Percentiles rank a stretch among this genome's conserved stretches.
Conservation (phyloP, 2,888 invertebrate species). For the Neuroscelio doddi region DNA sequence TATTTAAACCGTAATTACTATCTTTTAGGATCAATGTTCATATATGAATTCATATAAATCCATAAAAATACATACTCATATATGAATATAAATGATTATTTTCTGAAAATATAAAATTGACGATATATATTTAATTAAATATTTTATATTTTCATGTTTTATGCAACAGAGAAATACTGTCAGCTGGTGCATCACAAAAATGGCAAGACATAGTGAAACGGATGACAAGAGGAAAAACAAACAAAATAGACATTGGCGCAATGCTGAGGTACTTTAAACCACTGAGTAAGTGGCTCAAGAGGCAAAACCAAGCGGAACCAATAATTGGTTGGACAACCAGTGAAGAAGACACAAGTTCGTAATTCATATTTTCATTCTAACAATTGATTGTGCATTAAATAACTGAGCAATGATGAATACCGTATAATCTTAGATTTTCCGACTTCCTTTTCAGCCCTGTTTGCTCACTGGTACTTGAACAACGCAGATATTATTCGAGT, state of each 20-base stretch:
- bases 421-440: constrained; percentile 54
- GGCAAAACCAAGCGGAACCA: constrained; percentile 81
- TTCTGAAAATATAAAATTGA: too few relatives aligned
- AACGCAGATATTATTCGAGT: constrained; percentile 30
- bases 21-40: background rate
- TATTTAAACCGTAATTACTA: too few relatives aligned
- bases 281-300: constrained; percentile 83
- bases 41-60: too few relatives aligned
- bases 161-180: constrained; percentile 78
- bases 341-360: constrained; percentile 77
- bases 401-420: constrained; percentile 39
- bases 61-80: too few relatives aligned
- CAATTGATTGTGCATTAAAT: constrained; percentile 3
- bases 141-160: background rate
- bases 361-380: constrained; percentile 1
- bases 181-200: constrained; percentile 78
- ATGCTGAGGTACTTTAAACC: constrained; percentile 89
- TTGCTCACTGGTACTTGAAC: constrained; percentile 67
- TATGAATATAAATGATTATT: too few relatives aligned
- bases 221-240: constrained; percentile 81
- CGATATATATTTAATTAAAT: background rate
- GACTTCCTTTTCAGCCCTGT: constrained; percentile 65
- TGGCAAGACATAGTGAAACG: constrained; percentile 83
- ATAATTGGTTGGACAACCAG: constrained; percentile 84
- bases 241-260: constrained; percentile 83